Percentiles rank a stretch among this genome's conserved stretches.
Conservation (phyloP, 2,113 vertebrate species). For the Etheostoma spectabile region DNA sequence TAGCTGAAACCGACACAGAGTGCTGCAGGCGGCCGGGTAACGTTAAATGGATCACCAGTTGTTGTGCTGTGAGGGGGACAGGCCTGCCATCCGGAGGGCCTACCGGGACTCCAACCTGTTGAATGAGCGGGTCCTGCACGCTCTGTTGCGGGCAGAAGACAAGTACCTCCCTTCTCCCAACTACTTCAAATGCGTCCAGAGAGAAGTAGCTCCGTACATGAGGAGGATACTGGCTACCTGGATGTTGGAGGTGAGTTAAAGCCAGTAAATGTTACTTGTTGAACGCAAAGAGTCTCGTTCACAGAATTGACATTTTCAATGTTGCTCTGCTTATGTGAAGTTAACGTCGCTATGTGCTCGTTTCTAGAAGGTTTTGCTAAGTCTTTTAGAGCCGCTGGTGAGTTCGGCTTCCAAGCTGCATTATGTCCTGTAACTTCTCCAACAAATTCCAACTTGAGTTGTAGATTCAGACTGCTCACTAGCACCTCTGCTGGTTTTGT, state of each 20-base stretch:
- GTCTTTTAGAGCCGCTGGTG: background rate
- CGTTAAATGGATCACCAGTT: slow-evolving; percentile 90
- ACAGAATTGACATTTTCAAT: background rate
- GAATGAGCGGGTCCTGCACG: slow-evolving; percentile 92
- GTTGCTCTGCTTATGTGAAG: background rate
- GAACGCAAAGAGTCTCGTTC: background rate
- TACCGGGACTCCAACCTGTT: slow-evolving; percentile 93
- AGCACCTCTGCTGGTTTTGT: background rate
- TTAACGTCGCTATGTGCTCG: too few species aligned
- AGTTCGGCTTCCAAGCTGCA: background rate
- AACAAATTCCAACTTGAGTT: background rate
- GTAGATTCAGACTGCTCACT: background rate
- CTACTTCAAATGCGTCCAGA: slow-evolving; percentile 97
- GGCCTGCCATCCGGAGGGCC: slow-evolving; percentile 88
- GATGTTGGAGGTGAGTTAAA: slow-evolving; percentile 91
- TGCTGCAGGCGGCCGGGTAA: background rate
- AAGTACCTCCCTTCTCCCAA: slow-evolving; percentile 91
- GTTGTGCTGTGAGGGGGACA: slow-evolving; percentile 93
- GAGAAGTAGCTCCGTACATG: slow-evolving; percentile 94
- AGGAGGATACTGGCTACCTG: slow-evolving; percentile 95
- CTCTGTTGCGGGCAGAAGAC: slow-evolving; percentile 93
- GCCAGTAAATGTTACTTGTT: background rate
- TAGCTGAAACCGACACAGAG: background rate
- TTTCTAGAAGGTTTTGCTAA: background rate
- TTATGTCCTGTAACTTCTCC: background rate